A percentile compares a stretch with the other conserved stretches of the same genome.
phyloP scores from a whole-genome alignment of 53 echinoderm and acorn worm genomes.

The Antedon mediterranea region DNA sequence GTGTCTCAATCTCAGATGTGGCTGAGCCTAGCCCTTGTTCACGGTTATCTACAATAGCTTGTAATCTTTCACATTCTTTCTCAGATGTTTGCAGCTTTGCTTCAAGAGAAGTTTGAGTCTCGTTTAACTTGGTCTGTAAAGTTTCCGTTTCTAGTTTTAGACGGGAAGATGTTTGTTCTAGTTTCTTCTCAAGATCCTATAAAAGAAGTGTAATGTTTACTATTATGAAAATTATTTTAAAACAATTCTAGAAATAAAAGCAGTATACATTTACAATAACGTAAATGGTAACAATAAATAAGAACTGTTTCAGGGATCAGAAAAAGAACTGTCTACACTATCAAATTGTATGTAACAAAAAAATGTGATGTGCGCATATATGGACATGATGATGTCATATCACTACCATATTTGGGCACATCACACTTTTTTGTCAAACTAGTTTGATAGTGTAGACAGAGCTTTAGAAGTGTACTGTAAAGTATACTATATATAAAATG shows the following conservation, averaged over 20 bases:
- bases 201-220: not conserved
- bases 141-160: conserved; percentile 51
- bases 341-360: too few relatives aligned
- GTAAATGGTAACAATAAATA: too few relatives aligned
- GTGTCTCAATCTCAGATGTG: conserved; percentile 43
- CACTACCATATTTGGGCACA: too few relatives aligned
- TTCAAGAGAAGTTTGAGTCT: conserved; percentile 42
- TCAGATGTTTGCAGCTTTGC: conserved; percentile 55
- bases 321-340: too few relatives aligned
- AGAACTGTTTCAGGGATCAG: too few relatives aligned
- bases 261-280: too few relatives aligned
- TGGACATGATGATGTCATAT: too few relatives aligned
- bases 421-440: too few relatives aligned
- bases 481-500: too few relatives aligned
- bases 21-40: conserved; percentile 91
- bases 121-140: conserved; percentile 32
- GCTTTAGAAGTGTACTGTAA: too few relatives aligned
- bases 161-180: conserved; percentile 37
- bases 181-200: conserved; percentile 51
- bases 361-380: too few relatives aligned
- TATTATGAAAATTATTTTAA: not conserved
- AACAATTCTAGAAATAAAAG: not conserved
- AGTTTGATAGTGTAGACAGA: too few relatives aligned
- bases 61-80: conserved; percentile 48
- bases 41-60: conserved; percentile 47